Percentiles rank a stretch among this genome's conserved stretches.
These are phyloP conservation scores for Drosophila infuscata DNA, from an alignment of 2,888 invertebrate genomes.

Conservation along the genomic window DNA sequence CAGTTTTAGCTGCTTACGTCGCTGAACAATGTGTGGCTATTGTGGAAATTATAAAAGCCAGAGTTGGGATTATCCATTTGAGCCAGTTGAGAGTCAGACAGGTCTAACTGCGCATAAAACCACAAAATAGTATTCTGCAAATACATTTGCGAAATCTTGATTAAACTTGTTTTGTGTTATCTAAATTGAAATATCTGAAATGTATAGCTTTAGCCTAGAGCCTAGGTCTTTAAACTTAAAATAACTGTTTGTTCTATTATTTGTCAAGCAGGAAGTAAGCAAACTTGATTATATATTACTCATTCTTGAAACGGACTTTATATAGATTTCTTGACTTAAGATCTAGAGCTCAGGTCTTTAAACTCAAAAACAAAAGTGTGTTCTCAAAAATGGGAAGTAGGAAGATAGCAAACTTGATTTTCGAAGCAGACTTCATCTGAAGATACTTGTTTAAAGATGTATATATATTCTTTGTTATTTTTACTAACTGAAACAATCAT, in stretches of 20 bases:
- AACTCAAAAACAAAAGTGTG: background rate
- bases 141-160: background rate
- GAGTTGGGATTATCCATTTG: background rate
- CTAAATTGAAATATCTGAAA: background rate
- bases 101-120: background rate
- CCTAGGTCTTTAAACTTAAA: background rate
- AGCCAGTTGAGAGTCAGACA: background rate
- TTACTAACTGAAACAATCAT: background rate
- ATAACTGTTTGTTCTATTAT: background rate
- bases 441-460: background rate
- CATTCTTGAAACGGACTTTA: background rate
- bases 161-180: background rate
- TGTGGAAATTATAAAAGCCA: slow-evolving; percentile 16
- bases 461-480: background rate
- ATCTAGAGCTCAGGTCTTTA: background rate
- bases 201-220: background rate
- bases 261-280: background rate
- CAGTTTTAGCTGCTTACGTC: slow-evolving; percentile 8
- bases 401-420: background rate
- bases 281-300: background rate
- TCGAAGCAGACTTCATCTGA: background rate
- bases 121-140: background rate
- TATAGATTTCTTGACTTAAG: background rate
- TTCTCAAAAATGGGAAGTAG: background rate
- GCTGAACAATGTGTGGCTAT: slow-evolving; percentile 11